Conservation (phyloP, 2,888 invertebrate genomes). For the Leucophenga maculata region DNA sequence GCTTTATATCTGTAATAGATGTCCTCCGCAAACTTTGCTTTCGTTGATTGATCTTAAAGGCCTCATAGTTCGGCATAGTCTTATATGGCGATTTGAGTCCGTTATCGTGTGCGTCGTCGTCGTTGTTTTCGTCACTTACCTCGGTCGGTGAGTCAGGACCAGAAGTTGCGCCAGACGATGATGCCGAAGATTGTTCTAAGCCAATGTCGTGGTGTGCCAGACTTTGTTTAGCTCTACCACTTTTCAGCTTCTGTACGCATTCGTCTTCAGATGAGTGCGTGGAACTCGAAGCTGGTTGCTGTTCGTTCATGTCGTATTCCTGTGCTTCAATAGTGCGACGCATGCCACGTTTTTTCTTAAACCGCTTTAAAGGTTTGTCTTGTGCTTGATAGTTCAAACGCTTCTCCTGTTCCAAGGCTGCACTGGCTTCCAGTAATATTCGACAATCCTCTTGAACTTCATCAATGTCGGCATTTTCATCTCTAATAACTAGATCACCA, state of each 20-base stretch:
- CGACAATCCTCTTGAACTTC: slow-evolving; percentile 1
- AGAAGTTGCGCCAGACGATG: slow-evolving; percentile 89
- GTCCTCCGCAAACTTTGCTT: slow-evolving; percentile 15
- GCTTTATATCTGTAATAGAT: not conserved
- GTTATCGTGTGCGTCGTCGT: slow-evolving; percentile 73
- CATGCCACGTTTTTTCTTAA: slow-evolving; percentile 51
- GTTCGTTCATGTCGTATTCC: slow-evolving; percentile 37
- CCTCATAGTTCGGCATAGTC: slow-evolving; percentile 35
- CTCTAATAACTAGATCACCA: slow-evolving; percentile 43
- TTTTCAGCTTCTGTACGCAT: slow-evolving; percentile 22
- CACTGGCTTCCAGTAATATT: not conserved
- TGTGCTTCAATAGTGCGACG: slow-evolving; percentile 17
- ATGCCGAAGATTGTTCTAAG: slow-evolving; percentile 66
- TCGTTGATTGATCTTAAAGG: slow-evolving; percentile 35
- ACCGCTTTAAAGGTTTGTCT: slow-evolving; percentile 49
- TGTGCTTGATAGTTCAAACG: slow-evolving; percentile 34
- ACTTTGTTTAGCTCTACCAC: slow-evolving; percentile 5
- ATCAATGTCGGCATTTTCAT: slow-evolving; percentile 16
- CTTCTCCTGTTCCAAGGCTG: slow-evolving; percentile 9
- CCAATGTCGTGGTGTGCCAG: not conserved
- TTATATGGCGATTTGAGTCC: slow-evolving; percentile 30
- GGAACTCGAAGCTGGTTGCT: slow-evolving; percentile 56
- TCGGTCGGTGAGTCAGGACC: slow-evolving; percentile 88
- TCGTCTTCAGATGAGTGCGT: slow-evolving; percentile 74
- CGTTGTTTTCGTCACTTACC: slow-evolving; percentile 81